These are phyloP conservation scores for Rhinichthys klamathensis DNA, from an alignment of 2,113 vertebrate genomes.

Conservation along the genomic window DNA sequence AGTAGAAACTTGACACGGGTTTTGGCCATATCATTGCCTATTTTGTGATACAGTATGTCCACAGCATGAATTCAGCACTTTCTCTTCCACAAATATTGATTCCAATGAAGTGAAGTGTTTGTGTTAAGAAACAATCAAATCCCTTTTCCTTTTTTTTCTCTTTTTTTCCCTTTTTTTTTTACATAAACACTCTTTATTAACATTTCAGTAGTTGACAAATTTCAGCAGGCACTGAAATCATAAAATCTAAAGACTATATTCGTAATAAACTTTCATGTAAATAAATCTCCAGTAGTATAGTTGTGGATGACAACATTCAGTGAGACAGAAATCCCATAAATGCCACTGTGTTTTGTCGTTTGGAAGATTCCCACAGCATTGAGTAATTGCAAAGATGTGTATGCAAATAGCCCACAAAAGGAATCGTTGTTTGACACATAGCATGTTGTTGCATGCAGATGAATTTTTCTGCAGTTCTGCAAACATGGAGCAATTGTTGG, in stretches of 20 bases:
- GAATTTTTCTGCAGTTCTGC: neutral
- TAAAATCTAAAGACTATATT: neutral
- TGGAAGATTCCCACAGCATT: neutral
- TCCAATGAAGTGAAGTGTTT: neutral
- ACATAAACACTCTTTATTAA: constrained; percentile 46
- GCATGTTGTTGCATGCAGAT: neutral
- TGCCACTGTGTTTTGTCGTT: neutral
- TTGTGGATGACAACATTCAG: neutral
- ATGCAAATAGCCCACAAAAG: neutral
- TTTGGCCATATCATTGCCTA: neutral
- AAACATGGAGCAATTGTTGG: neutral
- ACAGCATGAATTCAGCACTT: neutral
- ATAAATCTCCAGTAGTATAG: neutral
- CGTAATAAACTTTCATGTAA: neutral
- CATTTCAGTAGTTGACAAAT: constrained; percentile 33
- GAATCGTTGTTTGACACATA: no score
- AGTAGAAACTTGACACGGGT: neutral
- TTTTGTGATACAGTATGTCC: neutral
- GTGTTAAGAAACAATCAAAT: neutral
- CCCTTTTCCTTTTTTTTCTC: neutral
- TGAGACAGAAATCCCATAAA: neutral
- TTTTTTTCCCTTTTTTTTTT: neutral
- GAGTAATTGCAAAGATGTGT: neutral
- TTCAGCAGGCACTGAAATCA: constrained; percentile 22
- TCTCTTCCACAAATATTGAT: neutral